Evolutionary conservation across 1,140 invertebrate genomes (phyloP), one percentile per base, ranked within the genome.

Genomic region (Drosophila punjabiensis): DNA sequence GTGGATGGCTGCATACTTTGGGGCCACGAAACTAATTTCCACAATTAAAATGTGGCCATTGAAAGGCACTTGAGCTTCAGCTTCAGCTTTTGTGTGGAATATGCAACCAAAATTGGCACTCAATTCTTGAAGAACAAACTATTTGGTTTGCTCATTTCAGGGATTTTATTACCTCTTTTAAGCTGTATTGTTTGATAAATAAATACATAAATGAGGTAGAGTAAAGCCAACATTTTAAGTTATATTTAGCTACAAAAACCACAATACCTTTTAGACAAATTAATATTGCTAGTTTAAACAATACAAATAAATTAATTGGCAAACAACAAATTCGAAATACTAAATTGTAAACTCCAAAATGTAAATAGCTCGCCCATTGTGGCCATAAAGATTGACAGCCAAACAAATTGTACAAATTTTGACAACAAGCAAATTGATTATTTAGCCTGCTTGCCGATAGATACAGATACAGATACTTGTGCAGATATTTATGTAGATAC

Each of bases 381-480:
- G 33, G 20, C 30, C 2, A 32, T 59, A 33, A 6, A 18, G 37
- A 66, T 52, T 65, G 79, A 66, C 48, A 59, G 73, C 33, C 47
- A 43, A 67, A 64, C 68, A 75, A 82, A 83, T 75, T 75, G 64
- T 43, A 75, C 81, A 82, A 76, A 68, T 76, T 71, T 77, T 30
- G 45, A 53, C 37, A 45, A 53, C 62, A 82, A 77, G 30, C 55
- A 48, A 83, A 75, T 83, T 83, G 81, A 83, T 83, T 79, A 58
- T 69, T 52, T 24, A 41, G 53, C 28, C 37, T n/a, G 53, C 10
- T 35, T 18, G 24, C 64, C 41, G 50, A 30, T 20, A 62, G 7
- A 74, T 33, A 53, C 30, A 62, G 7, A 74, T 33, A 53, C 30
- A 61, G 13, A 65, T n/a, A 32, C 11, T 24, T 53, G 39, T 28